A percentile compares a stretch with the other conserved stretches of the same genome.
Conservation (phyloP, 2,888 invertebrate species). For the Kuschelorhynchus macadamiae region DNA sequence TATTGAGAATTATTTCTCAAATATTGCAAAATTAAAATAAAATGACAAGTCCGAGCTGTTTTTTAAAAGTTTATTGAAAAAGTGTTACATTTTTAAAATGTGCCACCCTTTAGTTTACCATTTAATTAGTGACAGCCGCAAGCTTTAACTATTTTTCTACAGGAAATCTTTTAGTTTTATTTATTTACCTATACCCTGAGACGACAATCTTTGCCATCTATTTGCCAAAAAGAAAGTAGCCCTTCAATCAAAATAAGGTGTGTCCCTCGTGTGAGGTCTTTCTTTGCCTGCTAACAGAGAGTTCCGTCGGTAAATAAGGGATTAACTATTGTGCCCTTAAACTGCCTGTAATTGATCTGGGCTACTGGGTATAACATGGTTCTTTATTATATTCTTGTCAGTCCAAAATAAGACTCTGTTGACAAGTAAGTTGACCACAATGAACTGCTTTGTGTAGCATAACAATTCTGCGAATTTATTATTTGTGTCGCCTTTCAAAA, state of each 20-base stretch:
- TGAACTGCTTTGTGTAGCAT: slow-evolving; percentile 13
- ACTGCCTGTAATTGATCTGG: slow-evolving; percentile 31
- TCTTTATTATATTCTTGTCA: slow-evolving; percentile 24
- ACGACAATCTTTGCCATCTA: slow-evolving; percentile 14
- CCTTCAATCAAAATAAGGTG: slow-evolving; percentile 58
- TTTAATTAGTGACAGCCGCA: too few relatives aligned
- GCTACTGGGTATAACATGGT: slow-evolving; percentile 28
- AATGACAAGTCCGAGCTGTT: too few relatives aligned
- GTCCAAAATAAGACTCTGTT: slow-evolving; percentile 30
- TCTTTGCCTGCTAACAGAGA: slow-evolving; percentile 65
- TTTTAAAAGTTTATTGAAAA: too few relatives aligned
- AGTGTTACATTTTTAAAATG: too few relatives aligned
- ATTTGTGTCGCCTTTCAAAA: slow-evolving; percentile 28
- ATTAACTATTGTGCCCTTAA: slow-evolving; percentile 68
- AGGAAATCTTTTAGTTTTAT: too few relatives aligned
- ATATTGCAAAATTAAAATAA: too few relatives aligned
- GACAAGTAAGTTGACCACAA: slow-evolving; percentile 36
- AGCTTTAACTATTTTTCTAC: too few relatives aligned
- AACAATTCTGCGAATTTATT: slow-evolving; percentile 14
- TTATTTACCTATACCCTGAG: slow-evolving; percentile 3
- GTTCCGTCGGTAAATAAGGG: slow-evolving; percentile 57
- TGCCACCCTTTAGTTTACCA: too few relatives aligned
- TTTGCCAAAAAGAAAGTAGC: neutral
- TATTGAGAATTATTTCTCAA: too few relatives aligned
- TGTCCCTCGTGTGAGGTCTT: slow-evolving; percentile 64